phyloP scores from a whole-genome alignment of 2,888 invertebrate species.

The Oxycera nigricornis region DNA sequence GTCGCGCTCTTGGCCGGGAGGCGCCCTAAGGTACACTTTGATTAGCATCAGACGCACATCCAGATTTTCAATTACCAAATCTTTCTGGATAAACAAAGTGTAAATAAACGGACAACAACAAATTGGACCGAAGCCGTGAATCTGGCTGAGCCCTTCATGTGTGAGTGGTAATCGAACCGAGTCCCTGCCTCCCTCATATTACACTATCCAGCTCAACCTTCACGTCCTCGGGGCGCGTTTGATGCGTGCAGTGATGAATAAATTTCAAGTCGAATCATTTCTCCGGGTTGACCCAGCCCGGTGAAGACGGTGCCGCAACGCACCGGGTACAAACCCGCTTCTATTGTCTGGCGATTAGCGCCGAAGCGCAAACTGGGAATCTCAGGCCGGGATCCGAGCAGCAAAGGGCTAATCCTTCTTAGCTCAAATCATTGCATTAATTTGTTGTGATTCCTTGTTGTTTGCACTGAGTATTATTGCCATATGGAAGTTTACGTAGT shows the following conservation, averaged over 20 bases:
- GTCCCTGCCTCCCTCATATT: constrained; percentile 18
- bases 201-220: not conserved
- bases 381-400: constrained; percentile 2
- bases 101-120: constrained; percentile 11
- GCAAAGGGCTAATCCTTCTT: constrained; percentile 41
- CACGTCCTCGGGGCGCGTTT: constrained; percentile 10
- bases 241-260: constrained; percentile 26
- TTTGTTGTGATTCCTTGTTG: constrained; percentile 39
- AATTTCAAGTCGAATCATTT: constrained; percentile 29
- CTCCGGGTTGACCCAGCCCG: constrained; percentile 2
- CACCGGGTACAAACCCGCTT: constrained; percentile 21
- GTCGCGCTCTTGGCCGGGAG: not conserved
- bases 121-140: constrained; percentile 29
- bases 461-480: constrained; percentile 32
- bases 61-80: not conserved
- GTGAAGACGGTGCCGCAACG: constrained; percentile 16
- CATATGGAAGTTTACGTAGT: constrained; percentile 35
- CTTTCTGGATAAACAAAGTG: not conserved
- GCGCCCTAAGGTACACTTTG: constrained; percentile 1
- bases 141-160: constrained; percentile 15
- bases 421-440: constrained; percentile 41
- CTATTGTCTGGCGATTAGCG: constrained; percentile 37
- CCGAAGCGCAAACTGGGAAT: constrained; percentile 15
- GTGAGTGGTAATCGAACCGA: constrained; percentile 11
- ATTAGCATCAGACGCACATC: constrained; percentile 1